These are phyloP conservation scores for Nomada flava DNA, from an alignment of 2,888 invertebrate species.

Conservation along the genomic window DNA sequence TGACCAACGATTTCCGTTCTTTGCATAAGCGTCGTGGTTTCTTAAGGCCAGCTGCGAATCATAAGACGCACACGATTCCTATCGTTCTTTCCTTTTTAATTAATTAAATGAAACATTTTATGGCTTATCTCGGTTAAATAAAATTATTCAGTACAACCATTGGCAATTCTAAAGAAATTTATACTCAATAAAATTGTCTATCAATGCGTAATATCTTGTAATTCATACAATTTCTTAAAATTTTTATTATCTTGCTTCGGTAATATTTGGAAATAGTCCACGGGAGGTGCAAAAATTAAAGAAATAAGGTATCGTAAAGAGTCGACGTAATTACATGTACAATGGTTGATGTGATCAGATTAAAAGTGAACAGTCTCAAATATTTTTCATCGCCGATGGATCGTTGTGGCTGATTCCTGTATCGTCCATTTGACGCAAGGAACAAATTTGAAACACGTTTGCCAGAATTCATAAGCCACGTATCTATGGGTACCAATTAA, in stretches of 20 bases:
- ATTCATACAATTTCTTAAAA: too few relatives aligned
- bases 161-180: too few relatives aligned
- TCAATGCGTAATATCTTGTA: too few relatives aligned
- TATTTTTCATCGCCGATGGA: not conserved
- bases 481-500: conserved; percentile 7
- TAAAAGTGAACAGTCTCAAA: not conserved
- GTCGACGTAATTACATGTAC: too few relatives aligned
- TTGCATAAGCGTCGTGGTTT: conserved; percentile 40
- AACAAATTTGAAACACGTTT: conserved; percentile 61
- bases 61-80: not conserved
- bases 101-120: not conserved
- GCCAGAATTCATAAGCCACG: conserved; percentile 41
- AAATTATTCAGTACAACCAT: too few relatives aligned
- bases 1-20: conserved; percentile 43
- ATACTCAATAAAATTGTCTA: too few relatives aligned
- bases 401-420: conserved; percentile 2
- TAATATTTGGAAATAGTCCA: too few relatives aligned
- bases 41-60: not conserved
- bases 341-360: not conserved
- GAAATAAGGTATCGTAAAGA: too few relatives aligned
- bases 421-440: not conserved
- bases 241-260: too few relatives aligned
- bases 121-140: not conserved
- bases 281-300: too few relatives aligned
- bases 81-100: not conserved